phyloP scores from a whole-genome alignment of 2,113 vertebrate species.

The Caracal caracal region DNA sequence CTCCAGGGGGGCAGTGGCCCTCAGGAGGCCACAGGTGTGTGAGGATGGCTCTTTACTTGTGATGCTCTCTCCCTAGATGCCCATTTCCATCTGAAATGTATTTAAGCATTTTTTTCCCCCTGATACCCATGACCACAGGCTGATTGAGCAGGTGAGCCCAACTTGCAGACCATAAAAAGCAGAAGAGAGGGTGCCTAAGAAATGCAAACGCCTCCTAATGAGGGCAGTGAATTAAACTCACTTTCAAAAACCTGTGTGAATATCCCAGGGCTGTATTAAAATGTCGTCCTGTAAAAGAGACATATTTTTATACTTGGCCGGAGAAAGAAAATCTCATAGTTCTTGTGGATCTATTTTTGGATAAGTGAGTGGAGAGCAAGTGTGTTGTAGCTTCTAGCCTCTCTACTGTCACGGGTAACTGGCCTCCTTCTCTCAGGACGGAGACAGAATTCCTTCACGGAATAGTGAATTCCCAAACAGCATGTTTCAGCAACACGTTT shows the following conservation, averaged over 20 bases:
- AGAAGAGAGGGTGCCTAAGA: neutral
- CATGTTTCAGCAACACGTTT: neutral
- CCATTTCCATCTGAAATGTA: neutral
- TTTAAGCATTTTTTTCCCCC: neutral
- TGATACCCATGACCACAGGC: neutral
- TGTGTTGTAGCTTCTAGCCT: neutral
- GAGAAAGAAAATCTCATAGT: neutral
- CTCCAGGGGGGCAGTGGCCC: neutral
- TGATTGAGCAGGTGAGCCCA: conserved; percentile 26
- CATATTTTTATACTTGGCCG: conserved; percentile 9
- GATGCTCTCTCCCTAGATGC: neutral
- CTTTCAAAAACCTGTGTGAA: neutral
- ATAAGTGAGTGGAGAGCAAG: neutral
- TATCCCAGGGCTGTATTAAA: neutral
- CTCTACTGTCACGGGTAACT: neutral
- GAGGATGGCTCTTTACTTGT: neutral
- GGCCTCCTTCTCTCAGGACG: neutral
- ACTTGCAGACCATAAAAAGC: neutral
- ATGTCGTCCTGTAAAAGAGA: conserved; percentile 21
- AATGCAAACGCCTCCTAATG: conserved; percentile 10
- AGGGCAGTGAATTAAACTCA: neutral
- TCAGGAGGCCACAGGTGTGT: conserved; percentile 5
- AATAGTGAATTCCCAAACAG: neutral
- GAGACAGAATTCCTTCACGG: neutral
- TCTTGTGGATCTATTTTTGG: conserved; percentile 32